Conservation (phyloP, 2,888 invertebrate genomes). For the Smittia sp. region DNA sequence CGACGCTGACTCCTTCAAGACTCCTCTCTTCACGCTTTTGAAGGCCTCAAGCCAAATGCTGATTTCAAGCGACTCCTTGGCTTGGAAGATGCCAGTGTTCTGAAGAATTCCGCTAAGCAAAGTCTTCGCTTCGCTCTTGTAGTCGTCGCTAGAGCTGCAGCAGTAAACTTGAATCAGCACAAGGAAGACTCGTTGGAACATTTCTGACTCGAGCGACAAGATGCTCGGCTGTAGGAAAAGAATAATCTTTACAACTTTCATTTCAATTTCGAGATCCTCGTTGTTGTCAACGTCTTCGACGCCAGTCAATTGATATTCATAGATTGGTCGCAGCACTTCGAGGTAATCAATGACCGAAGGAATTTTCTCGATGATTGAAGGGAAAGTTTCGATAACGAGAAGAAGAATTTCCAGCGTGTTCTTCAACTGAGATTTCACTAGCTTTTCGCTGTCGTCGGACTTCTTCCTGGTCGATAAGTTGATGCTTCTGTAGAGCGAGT, state of each 20-base stretch:
- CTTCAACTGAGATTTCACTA: slow-evolving; percentile 31
- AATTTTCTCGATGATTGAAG: slow-evolving; percentile 51
- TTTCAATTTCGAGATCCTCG: slow-evolving; percentile 34
- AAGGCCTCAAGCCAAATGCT: slow-evolving; percentile 63
- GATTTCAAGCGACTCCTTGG: slow-evolving; percentile 61
- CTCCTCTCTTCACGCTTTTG: slow-evolving; percentile 45
- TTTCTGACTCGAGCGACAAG: slow-evolving; percentile 56
- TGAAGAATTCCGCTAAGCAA: slow-evolving; percentile 60
- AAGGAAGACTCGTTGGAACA: slow-evolving; percentile 58
- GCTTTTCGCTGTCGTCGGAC: background rate
- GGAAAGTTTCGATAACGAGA: slow-evolving; percentile 50
- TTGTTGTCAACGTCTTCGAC: slow-evolving; percentile 25
- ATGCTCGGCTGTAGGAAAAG: slow-evolving; percentile 54
- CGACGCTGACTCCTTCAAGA: slow-evolving; percentile 7
- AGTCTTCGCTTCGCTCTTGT: slow-evolving; percentile 56
- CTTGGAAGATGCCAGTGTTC: slow-evolving; percentile 65
- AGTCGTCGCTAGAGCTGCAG: background rate
- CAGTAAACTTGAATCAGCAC: slow-evolving; percentile 59
- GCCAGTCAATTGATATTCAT: slow-evolving; percentile 42
- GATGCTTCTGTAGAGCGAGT: slow-evolving; percentile 47
- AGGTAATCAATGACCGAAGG: slow-evolving; percentile 50
- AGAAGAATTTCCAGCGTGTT: slow-evolving; percentile 48
- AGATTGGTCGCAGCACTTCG: slow-evolving; percentile 50
- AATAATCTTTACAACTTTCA: slow-evolving; percentile 51
- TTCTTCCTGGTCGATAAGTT: background rate